Evolutionary conservation across 2,888 invertebrate species (phyloP), one percentile per base, ranked within the genome.

Genomic region (Pemphredon lugubris): DNA sequence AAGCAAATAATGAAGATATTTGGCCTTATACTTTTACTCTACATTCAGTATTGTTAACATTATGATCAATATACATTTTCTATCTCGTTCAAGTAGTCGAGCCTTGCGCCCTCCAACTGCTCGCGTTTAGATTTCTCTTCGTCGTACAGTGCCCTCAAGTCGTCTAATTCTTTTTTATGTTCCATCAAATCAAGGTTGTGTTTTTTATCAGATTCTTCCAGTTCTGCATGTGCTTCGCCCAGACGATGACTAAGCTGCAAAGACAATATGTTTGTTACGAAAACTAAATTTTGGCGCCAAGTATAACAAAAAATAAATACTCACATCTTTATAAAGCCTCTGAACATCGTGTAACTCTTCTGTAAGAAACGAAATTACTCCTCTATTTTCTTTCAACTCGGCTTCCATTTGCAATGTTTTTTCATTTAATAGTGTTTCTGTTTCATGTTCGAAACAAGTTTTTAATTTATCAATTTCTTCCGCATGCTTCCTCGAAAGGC

Each of bases 271-370:
- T n/a, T n/a, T n/a, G n/a, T n/a, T n/a, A n/a, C n/a, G n/a, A n/a
- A n/a, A n/a, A n/a, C n/a, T n/a, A n/a, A n/a, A n/a, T n/a, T n/a
- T n/a, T n/a, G n/a, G n/a, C n/a, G n/a, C n/a, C n/a, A n/a, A n/a
- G n/a, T n/a, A n/a, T n/a, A n/a, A n/a, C n/a, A n/a, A n/a, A 37
- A 47, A 23, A 30, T 32, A 44, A 55, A 59, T 47, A 63, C 75
- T 57, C 48, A 86, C 84, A 21, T 86, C 83, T 66, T 81, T 79
- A 51, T 83, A 83, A 34, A 81, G 75, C n/a, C n/a, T n/a, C n/a
- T n/a, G n/a, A n/a, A n/a, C n/a, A n/a, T n/a, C n/a, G n/a, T n/a
- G n/a, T n/a, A n/a, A n/a, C n/a, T n/a, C n/a, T n/a, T n/a, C n/a
- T n/a, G n/a, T n/a, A n/a, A n/a, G n/a, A n/a, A n/a, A n/a, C n/a